These are phyloP conservation scores for Xylocopa sonorina DNA, from an alignment of 1,140 invertebrate genomes.

Conservation along the genomic window DNA sequence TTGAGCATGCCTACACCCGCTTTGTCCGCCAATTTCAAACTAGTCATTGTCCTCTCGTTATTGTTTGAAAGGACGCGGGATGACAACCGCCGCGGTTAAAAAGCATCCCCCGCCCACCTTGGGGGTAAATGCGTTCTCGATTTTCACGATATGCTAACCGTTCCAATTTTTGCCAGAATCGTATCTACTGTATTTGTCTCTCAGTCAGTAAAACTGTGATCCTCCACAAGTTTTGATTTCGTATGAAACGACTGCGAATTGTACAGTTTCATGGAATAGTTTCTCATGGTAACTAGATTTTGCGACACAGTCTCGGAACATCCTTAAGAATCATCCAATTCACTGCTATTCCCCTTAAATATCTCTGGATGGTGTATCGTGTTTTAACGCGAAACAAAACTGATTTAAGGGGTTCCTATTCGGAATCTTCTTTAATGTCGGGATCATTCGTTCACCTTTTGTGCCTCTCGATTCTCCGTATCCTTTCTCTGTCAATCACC, in stretches of 20 bases:
- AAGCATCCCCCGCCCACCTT: conserved; percentile 1
- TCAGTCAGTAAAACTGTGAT: no score
- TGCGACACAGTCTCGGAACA: not conserved
- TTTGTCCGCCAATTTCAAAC: conserved; percentile 59
- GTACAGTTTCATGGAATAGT: not conserved
- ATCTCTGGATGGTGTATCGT: not conserved
- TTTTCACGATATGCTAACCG: conserved; percentile 22
- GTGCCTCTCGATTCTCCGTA: conserved; percentile 51
- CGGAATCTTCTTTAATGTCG: no score
- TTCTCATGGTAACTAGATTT: not conserved
- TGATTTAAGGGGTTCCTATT: conserved; percentile 1
- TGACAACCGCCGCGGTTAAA: conserved; percentile 46
- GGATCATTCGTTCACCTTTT: conserved; percentile 36
- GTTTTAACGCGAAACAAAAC: conserved; percentile 3
- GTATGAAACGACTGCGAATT: no score
- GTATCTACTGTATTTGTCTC: not conserved
- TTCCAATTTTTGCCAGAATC: not conserved
- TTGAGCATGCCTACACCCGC: conserved; percentile 40
- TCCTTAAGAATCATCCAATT: no score
- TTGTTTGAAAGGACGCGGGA: conserved; percentile 57
- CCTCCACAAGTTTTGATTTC: no score
- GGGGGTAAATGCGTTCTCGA: not conserved
- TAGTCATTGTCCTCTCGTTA: conserved; percentile 62
- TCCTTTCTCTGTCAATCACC: conserved; percentile 64
- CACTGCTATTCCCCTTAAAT: not conserved